Percentiles rank a stretch among this genome's conserved stretches.
phyloP scores from a whole-genome alignment of 2,888 invertebrate genomes.

The Apamea epomidion region DNA sequence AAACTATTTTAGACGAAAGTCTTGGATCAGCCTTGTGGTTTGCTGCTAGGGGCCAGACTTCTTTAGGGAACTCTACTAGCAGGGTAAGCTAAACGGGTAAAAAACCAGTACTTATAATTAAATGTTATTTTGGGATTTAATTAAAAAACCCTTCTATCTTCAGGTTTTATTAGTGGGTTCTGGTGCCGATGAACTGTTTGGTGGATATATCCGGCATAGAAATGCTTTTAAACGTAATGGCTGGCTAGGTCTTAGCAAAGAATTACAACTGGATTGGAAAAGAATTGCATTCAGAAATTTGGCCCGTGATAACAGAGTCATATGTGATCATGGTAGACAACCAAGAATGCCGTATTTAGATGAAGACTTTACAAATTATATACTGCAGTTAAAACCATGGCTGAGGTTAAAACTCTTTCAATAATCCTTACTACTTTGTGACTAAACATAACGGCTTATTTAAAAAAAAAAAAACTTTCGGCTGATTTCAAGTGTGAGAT shows the following conservation, averaged over 20 bases:
- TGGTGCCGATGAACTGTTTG: conserved; percentile 99
- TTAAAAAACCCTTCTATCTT: conserved; percentile 46
- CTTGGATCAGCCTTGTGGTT: conserved; percentile 99
- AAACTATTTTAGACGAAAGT: conserved; percentile 98
- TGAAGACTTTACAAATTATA: conserved; percentile 92
- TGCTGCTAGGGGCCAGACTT: conserved; percentile 94
- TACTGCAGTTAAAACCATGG: conserved; percentile 92
- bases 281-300: conserved; percentile 97
- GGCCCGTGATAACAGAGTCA: conserved; percentile 98
- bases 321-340: conserved; percentile 96
- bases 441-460: background rate
- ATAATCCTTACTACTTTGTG: background rate
- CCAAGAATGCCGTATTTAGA: conserved; percentile 95
- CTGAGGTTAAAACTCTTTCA: conserved; percentile 89
- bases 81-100: conserved; percentile 85
- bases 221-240: conserved; percentile 91
- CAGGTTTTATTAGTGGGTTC: conserved; percentile 96
- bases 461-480: fast-evolving
- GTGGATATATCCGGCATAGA: conserved; percentile 97
- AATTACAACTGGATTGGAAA: conserved; percentile 94
- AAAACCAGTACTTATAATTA: background rate
- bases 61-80: conserved; percentile 89
- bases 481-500: background rate
- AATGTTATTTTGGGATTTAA: background rate
- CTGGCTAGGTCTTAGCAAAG: conserved; percentile 90